Evolutionary conservation across 2,113 vertebrate genomes (phyloP).

Genomic region (Marcusenius ussheri): DNA sequence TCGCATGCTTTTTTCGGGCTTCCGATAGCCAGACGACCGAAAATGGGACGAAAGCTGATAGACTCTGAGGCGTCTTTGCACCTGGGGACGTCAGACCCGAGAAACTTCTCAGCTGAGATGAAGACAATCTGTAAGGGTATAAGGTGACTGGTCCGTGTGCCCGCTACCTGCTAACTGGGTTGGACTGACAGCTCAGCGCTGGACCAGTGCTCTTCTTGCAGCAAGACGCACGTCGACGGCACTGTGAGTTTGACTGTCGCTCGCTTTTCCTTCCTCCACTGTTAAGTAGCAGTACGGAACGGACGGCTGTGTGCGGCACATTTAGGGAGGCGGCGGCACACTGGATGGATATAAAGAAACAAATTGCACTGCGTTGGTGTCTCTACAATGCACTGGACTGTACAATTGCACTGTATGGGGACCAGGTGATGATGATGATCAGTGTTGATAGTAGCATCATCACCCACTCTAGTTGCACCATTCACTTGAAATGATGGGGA

Average conservation of each 20-base stretch:
- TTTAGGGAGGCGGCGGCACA: background rate
- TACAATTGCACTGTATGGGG: slow-evolving; percentile 23
- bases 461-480: background rate
- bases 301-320: background rate
- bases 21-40: background rate
- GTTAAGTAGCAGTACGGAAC: background rate
- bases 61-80: background rate
- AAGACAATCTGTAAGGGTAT: background rate
- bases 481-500: background rate
- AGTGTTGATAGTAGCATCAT: slow-evolving; percentile 19
- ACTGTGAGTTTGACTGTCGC: background rate
- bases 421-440: background rate
- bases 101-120: background rate
- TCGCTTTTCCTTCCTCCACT: background rate
- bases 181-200: background rate
- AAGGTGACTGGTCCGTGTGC: background rate
- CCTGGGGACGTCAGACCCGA: background rate
- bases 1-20: background rate
- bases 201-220: background rate
- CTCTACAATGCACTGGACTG: background rate
- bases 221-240: background rate
- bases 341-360: background rate
- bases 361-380: slow-evolving; percentile 10
- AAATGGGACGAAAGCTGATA: background rate
- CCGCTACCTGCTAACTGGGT: background rate